phyloP scores from a whole-genome alignment of 2,888 invertebrate species.

The Orchesella flavescens region DNA sequence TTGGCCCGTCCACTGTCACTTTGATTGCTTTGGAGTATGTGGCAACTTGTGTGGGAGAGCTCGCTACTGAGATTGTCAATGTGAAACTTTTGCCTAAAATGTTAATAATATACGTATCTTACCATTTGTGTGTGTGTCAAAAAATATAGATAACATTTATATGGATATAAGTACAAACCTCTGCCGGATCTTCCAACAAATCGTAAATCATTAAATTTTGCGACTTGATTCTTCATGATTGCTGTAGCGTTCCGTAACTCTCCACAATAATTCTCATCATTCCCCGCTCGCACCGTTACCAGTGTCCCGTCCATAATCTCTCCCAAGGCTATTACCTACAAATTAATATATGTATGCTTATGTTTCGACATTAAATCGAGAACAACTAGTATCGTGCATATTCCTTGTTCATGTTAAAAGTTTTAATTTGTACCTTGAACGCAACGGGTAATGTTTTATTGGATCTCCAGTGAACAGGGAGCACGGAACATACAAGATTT shows the following conservation, averaged over 20 bases:
- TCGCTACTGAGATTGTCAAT: constrained; percentile 94
- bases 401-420: background rate
- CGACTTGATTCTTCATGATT: constrained; percentile 95
- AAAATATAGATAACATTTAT: background rate
- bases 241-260: constrained; percentile 93
- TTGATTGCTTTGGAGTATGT: constrained; percentile 98
- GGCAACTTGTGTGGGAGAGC: constrained; percentile 95
- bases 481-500: constrained; percentile 93
- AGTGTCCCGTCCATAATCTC: constrained; percentile 94
- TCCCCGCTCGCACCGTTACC: constrained; percentile 94
- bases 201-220: constrained; percentile 97
- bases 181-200: constrained; percentile 98
- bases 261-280: constrained; percentile 96
- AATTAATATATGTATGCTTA: background rate
- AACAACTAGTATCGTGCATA: no score
- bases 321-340: constrained; percentile 84
- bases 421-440: constrained; percentile 81
- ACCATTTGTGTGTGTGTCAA: no score
- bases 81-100: constrained; percentile 95
- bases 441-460: constrained; percentile 98
- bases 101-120: background rate
- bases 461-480: constrained; percentile 97
- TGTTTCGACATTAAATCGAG: no score
- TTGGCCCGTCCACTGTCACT: constrained; percentile 98
- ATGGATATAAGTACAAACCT: constrained; percentile 79